Evolutionary conservation across 2,888 invertebrate genomes (phyloP), one percentile per base, ranked within the genome.

Genomic region (Noctua pronuba): DNA sequence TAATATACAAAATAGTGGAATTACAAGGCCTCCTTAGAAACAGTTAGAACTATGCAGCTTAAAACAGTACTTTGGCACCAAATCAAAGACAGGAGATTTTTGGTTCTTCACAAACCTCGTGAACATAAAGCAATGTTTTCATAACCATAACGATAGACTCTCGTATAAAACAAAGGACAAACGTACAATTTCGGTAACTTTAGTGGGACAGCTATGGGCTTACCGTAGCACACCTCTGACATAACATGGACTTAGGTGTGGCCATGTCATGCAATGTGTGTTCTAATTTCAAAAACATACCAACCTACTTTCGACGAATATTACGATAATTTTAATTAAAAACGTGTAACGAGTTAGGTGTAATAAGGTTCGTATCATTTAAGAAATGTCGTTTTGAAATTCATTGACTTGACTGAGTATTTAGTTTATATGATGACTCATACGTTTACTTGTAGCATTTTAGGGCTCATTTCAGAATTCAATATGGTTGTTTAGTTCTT

Each of bases 361-460:
- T 55, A 74, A 77, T 60, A 64, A 58, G 62, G 66, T 49, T 79
- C 62, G 68, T 78, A 78, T 44, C 70, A 69, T 74, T 82, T 60
- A 73, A 49, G 64, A 66, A 79, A 86, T 64, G 38, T 16, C 13
- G 52, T 79, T 86, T 69, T n/a, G 70, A 68, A 87, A 80, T 73
- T 28, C 60, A 60, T 18, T 60, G 8, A 31, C 28, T 31, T 31
- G 18, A 18, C 18, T 31, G 8, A 31, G 18, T 58, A 31, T 16
- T 31, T 31, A 8, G 18, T 60, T 60, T 31, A 18, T 16, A 5
- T 41, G 49, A 35, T 52, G 1, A 41, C 16, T 24, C 65, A 7
- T 35, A 35, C 11, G 75, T 76, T 66, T 31, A 8, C 16, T 76
- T 38, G 16, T 11, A 2, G 6, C 16, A 31, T 31, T 60, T 31